Conservation (phyloP, 2,113 vertebrate genomes). For the Pachycephala philippinensis region DNA sequence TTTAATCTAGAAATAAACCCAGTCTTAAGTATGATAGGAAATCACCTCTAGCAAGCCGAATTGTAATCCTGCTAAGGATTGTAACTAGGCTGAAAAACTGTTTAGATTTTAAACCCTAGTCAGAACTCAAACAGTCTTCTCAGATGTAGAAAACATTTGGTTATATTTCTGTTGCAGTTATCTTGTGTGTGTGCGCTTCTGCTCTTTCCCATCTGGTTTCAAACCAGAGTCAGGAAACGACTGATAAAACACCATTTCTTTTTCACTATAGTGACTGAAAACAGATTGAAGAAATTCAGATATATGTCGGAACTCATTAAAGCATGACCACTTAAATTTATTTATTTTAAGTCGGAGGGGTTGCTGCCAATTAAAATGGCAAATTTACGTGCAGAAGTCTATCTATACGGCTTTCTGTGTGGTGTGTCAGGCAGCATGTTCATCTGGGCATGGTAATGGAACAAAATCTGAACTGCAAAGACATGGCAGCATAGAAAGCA, state of each 20-base stretch:
- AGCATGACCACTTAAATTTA: slow-evolving; percentile 43
- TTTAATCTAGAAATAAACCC: slow-evolving; percentile 56
- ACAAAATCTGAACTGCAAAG: neutral
- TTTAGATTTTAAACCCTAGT: slow-evolving; percentile 23
- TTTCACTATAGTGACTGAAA: slow-evolving; percentile 59
- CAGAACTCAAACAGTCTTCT: slow-evolving; percentile 19
- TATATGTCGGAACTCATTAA: slow-evolving; percentile 46
- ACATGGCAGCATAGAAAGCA: neutral
- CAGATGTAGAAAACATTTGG: slow-evolving; percentile 59
- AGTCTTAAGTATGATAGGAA: slow-evolving; percentile 5
- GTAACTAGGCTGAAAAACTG: slow-evolving; percentile 20
- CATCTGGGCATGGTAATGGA: neutral
- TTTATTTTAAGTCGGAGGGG: slow-evolving; percentile 28
- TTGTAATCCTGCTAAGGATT: slow-evolving; percentile 50
- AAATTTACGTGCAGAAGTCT: slow-evolving; percentile 27
- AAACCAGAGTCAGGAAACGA: slow-evolving; percentile 19
- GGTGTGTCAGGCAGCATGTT: neutral
- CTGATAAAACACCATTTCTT: slow-evolving; percentile 47
- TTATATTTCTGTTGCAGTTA: slow-evolving; percentile 59
- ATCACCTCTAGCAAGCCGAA: slow-evolving; percentile 36
- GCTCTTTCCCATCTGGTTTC: slow-evolving; percentile 60
- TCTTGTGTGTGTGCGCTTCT: slow-evolving; percentile 40
- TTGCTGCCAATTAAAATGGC: slow-evolving; percentile 50
- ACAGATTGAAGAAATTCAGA: slow-evolving; percentile 61
- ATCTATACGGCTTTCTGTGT: neutral